Conservation (phyloP, 2,797 vertebrate genomes). For the Leptodactylus fallax region DNA sequence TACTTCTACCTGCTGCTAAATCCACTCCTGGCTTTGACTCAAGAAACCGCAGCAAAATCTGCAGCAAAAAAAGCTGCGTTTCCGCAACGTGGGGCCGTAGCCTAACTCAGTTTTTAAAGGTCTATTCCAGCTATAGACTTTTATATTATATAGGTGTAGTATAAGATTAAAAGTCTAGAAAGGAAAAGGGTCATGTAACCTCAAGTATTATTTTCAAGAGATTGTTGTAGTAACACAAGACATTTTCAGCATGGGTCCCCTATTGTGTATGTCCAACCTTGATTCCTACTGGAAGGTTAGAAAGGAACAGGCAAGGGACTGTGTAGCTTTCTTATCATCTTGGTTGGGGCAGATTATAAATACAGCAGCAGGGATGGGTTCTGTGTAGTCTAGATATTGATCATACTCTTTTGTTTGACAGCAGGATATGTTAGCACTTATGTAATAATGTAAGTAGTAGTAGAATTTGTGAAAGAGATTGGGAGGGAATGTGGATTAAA, state of each 20-base stretch:
- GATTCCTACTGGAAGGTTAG: background rate
- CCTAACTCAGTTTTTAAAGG: no score
- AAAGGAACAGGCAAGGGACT: background rate
- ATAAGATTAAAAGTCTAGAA: no score
- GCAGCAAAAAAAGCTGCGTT: no score
- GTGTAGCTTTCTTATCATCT: background rate
- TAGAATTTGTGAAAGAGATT: slow-evolving; percentile 5
- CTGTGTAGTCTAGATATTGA: slow-evolving; percentile 14
- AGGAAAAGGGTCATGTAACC: no score
- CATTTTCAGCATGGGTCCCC: background rate
- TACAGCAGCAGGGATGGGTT: background rate
- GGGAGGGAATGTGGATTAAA: background rate
- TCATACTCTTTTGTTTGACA: background rate
- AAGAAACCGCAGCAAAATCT: no score
- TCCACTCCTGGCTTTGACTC: no score
- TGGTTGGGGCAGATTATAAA: background rate
- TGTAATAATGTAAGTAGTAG: background rate
- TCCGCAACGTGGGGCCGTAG: no score
- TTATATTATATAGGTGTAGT: no score
- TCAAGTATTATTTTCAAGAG: no score
- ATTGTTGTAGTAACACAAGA: background rate
- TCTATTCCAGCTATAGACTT: no score
- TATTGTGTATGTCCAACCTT: background rate
- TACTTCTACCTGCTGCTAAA: no score
- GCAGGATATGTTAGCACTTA: background rate